Percentiles rank a stretch among this genome's conserved stretches.
These are phyloP conservation scores for Drosophila novamexicana DNA, from an alignment of 1,140 invertebrate genomes.

Conservation along the genomic window DNA sequence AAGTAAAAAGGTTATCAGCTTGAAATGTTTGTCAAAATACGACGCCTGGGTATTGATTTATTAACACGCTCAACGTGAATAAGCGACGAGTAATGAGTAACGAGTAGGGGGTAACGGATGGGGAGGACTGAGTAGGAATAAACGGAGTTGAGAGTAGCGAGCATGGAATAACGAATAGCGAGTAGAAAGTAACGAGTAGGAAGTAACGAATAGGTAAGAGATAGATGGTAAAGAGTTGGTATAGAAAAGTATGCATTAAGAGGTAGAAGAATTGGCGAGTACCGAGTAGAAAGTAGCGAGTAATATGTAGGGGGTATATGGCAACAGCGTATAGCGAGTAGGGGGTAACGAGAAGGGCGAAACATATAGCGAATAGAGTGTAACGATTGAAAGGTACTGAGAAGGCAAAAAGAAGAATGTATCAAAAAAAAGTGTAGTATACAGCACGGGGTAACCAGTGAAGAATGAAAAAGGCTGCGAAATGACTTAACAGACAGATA, in stretches of 20 bases:
- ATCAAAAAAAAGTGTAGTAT: too few species aligned
- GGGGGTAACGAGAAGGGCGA: too few species aligned
- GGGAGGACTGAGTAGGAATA: neutral
- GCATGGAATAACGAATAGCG: neutral
- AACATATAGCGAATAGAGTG: too few species aligned
- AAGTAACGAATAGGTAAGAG: neutral
- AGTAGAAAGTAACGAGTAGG: neutral
- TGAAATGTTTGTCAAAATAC: conserved; percentile 76
- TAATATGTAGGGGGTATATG: too few species aligned
- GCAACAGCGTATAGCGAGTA: too few species aligned
- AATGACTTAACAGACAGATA: neutral
- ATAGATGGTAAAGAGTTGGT: too few species aligned
- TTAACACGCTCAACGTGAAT: conserved; percentile 48
- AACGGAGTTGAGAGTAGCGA: too few species aligned
- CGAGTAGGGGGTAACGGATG: neutral
- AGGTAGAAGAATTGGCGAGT: neutral
- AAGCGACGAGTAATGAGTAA: conserved; percentile 5
- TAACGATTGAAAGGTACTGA: too few species aligned
- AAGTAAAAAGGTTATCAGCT: conserved; percentile 79
- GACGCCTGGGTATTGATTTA: conserved; percentile 75
- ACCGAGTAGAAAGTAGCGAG: neutral
- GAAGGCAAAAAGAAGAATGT: too few species aligned
- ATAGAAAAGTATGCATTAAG: too few species aligned
- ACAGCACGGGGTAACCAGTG: too few species aligned
- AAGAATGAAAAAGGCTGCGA: too few species aligned